Base-by-base conservation (phyloP, 2,888 invertebrate genomes). In the Dasypogon diadema region DNA sequence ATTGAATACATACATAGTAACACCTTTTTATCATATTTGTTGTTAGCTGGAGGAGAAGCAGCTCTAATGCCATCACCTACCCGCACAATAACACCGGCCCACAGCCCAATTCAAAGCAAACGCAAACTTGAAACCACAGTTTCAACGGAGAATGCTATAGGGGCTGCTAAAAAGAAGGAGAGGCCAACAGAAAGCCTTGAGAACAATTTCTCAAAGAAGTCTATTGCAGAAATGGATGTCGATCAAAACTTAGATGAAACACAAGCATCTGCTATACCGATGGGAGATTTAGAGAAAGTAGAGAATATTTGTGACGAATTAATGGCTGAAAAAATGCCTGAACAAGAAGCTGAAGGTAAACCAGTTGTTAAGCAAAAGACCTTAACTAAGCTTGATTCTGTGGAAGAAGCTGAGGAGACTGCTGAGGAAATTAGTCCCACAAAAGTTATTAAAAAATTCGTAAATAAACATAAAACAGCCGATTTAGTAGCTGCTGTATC, bases 111-210 rank as follows among this genome's bases (percentile, higher is more conserved):
- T 55, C 91, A 93, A 76, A 89, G 91, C 70, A 94, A 94, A 84
- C 88, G 94, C 72, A 94, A 94, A 83, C 85, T 93, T 72, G 92
- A 93, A 84, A 89, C 90, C 24, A 92, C 93, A n/a, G 89, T 91
- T 80, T 93, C 93, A 54, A 91, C 92, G 79, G 92, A 89, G 85
- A 89, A 89, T 81, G 88, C 88, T 2, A 84, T 86, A 58, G 87
- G 86, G 4, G 86, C 86, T 16, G 88, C 89, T 72, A 87, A 89
- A 80, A 90, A 92, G 85, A 92, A 92, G 85, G 92, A 92, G 82
- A 90, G 90, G 79, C 83, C 83, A 3, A 82, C 82, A 18, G 81
- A 83, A 78, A 80, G 83, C 34, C 77, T 80, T 48, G 80, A 79
- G 26, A 80, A 81, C 72, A 78, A 77, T 10, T 14, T 48, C 14